Base-by-base conservation (phyloP, 2,797 vertebrate genomes). In the Cuculus canorus region DNA sequence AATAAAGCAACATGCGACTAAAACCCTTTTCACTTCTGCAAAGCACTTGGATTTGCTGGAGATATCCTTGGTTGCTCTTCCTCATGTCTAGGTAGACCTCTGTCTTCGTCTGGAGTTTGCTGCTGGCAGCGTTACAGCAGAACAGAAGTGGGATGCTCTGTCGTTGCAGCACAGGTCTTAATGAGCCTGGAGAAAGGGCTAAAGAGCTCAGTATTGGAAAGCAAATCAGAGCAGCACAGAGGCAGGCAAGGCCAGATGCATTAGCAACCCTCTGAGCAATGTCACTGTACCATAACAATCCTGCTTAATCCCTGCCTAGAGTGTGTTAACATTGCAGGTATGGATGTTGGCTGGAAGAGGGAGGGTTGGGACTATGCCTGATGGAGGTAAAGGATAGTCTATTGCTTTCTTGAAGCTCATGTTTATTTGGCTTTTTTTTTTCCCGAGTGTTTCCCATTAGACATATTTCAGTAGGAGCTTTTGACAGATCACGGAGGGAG, bases 261-360 rank as follows among this genome's bases (percentile, higher is more conserved):
- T 76, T 32, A 48, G 24, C 43, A 53, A 22, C 30, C 9, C 59
- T 23, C 52, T 56, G 30, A 83, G 78, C 79, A 57, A 56, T 22
- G 23, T 25, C 41, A 32, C 14, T 15, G 23, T 56, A 32, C 33
- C 0, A 0, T 71, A 71, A n/a, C 5, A 9, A 24, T 61, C 52
- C 66, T 39, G 39, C 45, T 22, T 65, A 28, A 56, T 35, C 32
- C 37, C 17, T 53, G 47, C 30, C 30, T 41, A 50, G 11, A n/a
- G 9, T 4, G 8, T 1, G 0, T 7, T 65, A 13, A 22, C 2
- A 1, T n/a, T 47, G 39, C 37, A 66, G 30, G 21, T 66, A 21
- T 3, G 4, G 17, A 10, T 41, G 41, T 27, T 66, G 68, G n/a
- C 17, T 82, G 52, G 37, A 79, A 80, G 33, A 78, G 13, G 10